These are phyloP conservation scores for Conus betulinus DNA, from an alignment of 1,140 invertebrate species.

Conservation along the genomic window DNA sequence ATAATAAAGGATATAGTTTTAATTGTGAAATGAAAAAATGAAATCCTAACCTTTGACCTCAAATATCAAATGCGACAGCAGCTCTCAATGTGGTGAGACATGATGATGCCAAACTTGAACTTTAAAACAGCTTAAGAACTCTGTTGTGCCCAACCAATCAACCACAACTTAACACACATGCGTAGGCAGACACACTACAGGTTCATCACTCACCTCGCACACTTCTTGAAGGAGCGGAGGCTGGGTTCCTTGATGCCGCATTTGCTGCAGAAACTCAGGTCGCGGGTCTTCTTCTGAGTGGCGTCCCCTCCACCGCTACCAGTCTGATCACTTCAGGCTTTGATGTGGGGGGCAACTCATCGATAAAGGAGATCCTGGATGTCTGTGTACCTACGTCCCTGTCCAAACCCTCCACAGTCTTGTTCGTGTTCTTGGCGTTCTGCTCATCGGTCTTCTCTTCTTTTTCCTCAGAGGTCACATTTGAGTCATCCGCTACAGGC, in stretches of 20 bases:
- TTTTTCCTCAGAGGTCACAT: not conserved
- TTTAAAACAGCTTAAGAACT: too few species aligned
- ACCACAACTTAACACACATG: too few species aligned
- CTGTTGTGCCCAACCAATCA: too few species aligned
- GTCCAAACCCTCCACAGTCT: not conserved
- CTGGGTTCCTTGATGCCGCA: not conserved
- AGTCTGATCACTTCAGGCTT: not conserved
- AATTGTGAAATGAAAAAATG: too few species aligned
- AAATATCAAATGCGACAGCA: too few species aligned
- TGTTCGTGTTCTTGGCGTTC: not conserved
- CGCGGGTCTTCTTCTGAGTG: not conserved
- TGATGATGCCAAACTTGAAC: too few species aligned
- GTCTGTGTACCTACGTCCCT: not conserved
- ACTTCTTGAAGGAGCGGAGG: not conserved
- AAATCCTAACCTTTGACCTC: too few species aligned
- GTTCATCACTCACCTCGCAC: not conserved
- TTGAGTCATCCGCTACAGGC: too few species aligned
- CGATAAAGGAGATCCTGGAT: not conserved
- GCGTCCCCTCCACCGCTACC: not conserved
- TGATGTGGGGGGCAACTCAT: not conserved
- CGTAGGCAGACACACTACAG: too few species aligned
- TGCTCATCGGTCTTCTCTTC: too few species aligned
- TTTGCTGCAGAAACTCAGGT: not conserved
- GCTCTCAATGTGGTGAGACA: too few species aligned
- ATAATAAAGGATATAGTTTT: too few species aligned